Percentiles rank a stretch among this genome's conserved stretches.
These are phyloP conservation scores for Aplysina aerophoba DNA, from an alignment of 37 sponge, comb jelly and placozoan species.

Conservation along the genomic window DNA sequence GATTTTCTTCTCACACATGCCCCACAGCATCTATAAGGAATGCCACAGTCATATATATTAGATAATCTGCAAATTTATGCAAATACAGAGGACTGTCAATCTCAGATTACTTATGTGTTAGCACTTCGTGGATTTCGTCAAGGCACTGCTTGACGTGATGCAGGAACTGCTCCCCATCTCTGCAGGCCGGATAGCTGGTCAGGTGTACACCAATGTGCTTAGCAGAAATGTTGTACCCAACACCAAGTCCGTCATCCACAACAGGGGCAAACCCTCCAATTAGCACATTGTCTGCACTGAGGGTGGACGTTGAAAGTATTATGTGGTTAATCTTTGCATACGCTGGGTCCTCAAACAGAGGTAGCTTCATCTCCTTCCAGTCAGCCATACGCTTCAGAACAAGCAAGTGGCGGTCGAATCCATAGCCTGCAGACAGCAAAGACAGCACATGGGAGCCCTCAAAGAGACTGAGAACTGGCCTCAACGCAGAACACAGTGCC, in stretches of 20 bases:
- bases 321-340: slow-evolving; percentile 83
- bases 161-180: too few species aligned
- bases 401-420: slow-evolving; percentile 98
- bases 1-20: too few species aligned
- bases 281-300: slow-evolving; percentile 67
- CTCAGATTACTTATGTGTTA: too few species aligned
- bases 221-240: slow-evolving; percentile 57
- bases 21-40: too few species aligned
- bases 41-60: too few species aligned
- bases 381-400: slow-evolving; percentile 72
- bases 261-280: slow-evolving; percentile 98
- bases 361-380: slow-evolving; percentile 22
- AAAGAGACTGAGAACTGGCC: neutral
- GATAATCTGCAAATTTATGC: too few species aligned
- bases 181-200: slow-evolving; percentile 17
- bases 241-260: slow-evolving; percentile 75
- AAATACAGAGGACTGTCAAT: too few species aligned
- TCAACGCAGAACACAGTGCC: neutral
- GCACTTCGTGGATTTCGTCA: too few species aligned
- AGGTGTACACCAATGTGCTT: slow-evolving; percentile 30
- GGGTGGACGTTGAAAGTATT: slow-evolving; percentile 96
- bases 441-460: neutral
- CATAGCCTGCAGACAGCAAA: slow-evolving; percentile 61
- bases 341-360: slow-evolving; percentile 81
- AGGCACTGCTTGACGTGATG: too few species aligned